Evolutionary conservation across 2,888 invertebrate species (phyloP).

Genomic region (Micoletzkya japonica): DNA sequence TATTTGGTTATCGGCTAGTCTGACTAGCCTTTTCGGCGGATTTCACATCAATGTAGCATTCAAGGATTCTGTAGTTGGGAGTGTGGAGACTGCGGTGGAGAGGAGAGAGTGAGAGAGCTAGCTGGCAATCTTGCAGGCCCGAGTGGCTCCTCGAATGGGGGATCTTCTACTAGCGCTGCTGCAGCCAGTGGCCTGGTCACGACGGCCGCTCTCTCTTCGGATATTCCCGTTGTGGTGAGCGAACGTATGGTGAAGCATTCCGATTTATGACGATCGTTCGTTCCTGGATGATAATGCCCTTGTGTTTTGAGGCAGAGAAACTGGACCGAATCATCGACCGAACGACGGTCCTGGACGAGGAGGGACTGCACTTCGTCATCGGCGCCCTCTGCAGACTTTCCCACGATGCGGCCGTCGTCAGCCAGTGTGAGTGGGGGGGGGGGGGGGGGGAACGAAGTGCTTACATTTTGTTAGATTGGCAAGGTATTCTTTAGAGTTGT

Average conservation of each 20-base stretch:
- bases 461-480: background rate
- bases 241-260: constrained; percentile 28
- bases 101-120: background rate
- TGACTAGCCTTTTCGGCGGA: too few relatives aligned
- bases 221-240: constrained; percentile 77
- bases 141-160: background rate
- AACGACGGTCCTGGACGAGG: constrained; percentile 25
- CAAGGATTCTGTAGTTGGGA: too few relatives aligned
- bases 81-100: background rate
- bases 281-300: too few relatives aligned
- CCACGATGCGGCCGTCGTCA: constrained; percentile 72
- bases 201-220: constrained; percentile 87
- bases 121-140: background rate
- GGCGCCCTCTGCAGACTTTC: constrained; percentile 94
- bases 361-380: constrained; percentile 82
- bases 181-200: constrained; percentile 76
- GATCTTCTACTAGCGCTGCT: background rate
- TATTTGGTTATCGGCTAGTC: too few relatives aligned
- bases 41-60: too few relatives aligned
- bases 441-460: too few relatives aligned
- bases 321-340: constrained; percentile 29
- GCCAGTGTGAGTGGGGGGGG: constrained; percentile 9
- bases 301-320: constrained; percentile 7
- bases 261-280: background rate
- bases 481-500: too few relatives aligned